These are phyloP conservation scores for Atherinosoma microstoma DNA, from an alignment of 2,797 vertebrate species.

Conservation along the genomic window DNA sequence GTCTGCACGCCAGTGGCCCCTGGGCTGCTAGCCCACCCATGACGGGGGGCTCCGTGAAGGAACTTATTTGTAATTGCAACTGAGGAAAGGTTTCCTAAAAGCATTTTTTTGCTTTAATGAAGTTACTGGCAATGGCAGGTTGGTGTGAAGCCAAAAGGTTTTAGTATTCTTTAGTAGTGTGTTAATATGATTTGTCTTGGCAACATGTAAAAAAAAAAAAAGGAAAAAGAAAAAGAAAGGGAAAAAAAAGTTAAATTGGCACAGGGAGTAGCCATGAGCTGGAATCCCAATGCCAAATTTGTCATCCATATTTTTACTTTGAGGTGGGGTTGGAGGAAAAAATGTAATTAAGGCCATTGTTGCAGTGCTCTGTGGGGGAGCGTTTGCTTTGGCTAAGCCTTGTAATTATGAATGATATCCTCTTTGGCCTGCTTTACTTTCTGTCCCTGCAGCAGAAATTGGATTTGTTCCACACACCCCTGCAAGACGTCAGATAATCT, in stretches of 20 bases:
- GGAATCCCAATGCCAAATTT: slow-evolving; percentile 82
- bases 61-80: slow-evolving; percentile 86
- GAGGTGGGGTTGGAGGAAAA: slow-evolving; percentile 74
- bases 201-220: slow-evolving; percentile 57
- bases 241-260: slow-evolving; percentile 76
- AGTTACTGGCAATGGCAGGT: slow-evolving; percentile 78
- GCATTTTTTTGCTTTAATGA: slow-evolving; percentile 80
- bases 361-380: slow-evolving; percentile 75
- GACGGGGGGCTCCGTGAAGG: slow-evolving; percentile 78
- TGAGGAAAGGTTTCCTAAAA: slow-evolving; percentile 83
- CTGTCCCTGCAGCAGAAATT: slow-evolving; percentile 74
- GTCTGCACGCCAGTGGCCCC: slow-evolving; percentile 83
- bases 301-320: slow-evolving; percentile 82
- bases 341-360: slow-evolving; percentile 85
- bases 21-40: slow-evolving; percentile 85
- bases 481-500: slow-evolving; percentile 76
- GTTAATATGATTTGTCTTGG: slow-evolving; percentile 89
- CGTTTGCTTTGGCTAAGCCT: slow-evolving; percentile 77
- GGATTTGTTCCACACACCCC: slow-evolving; percentile 79
- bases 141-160: slow-evolving; percentile 80
- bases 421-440: slow-evolving; percentile 81
- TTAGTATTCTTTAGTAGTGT: slow-evolving; percentile 81
- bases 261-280: slow-evolving; percentile 74
- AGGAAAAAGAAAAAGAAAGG: slow-evolving; percentile 7
- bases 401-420: slow-evolving; percentile 84